Evolutionary conservation across 2,113 vertebrate genomes (phyloP).

Genomic region (Acanthochromis polyacanthus): DNA sequence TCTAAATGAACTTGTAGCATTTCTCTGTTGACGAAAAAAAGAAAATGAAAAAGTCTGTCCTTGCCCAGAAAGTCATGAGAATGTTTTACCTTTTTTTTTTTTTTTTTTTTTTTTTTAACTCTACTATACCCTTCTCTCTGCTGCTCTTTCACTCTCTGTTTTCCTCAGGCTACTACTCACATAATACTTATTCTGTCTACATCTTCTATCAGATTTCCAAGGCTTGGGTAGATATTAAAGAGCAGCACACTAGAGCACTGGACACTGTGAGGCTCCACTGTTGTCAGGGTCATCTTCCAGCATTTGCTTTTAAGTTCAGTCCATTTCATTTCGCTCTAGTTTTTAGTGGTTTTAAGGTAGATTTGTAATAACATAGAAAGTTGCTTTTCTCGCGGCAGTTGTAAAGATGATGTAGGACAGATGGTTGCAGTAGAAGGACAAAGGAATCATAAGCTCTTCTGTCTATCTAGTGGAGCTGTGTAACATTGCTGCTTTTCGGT

Average conservation of each 20-base stretch:
- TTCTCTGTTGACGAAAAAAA: not conserved
- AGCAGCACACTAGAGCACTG: slow-evolving; percentile 1
- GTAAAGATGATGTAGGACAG: not conserved
- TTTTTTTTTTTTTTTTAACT: slow-evolving; percentile 4
- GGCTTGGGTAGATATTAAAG: slow-evolving; percentile 1
- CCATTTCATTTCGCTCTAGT: not conserved
- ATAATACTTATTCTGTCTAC: slow-evolving; percentile 6
- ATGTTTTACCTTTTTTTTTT: not conserved
- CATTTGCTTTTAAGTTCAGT: slow-evolving; percentile 18
- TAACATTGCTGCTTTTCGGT: too few relatives aligned
- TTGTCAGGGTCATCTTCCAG: not conserved
- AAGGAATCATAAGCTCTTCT: too few relatives aligned
- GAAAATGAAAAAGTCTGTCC: slow-evolving; percentile 1
- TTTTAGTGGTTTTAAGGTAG: not conserved
- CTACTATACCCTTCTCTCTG: not conserved
- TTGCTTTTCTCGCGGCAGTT: slow-evolving; percentile 1
- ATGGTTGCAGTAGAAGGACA: too few relatives aligned
- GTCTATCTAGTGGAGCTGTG: too few relatives aligned
- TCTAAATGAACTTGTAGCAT: slow-evolving; percentile 3
- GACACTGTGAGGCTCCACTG: not conserved
- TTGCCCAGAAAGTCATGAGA: slow-evolving; percentile 14
- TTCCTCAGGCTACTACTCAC: slow-evolving; percentile 17
- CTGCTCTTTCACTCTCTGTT: slow-evolving; percentile 10
- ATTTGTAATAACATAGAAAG: slow-evolving; percentile 10
- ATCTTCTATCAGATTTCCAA: slow-evolving; percentile 19